A percentile compares a stretch with the other conserved stretches of the same genome.
Evolutionary conservation across 2,797 vertebrate genomes (phyloP).

Genomic region (Salmo trutta): DNA sequence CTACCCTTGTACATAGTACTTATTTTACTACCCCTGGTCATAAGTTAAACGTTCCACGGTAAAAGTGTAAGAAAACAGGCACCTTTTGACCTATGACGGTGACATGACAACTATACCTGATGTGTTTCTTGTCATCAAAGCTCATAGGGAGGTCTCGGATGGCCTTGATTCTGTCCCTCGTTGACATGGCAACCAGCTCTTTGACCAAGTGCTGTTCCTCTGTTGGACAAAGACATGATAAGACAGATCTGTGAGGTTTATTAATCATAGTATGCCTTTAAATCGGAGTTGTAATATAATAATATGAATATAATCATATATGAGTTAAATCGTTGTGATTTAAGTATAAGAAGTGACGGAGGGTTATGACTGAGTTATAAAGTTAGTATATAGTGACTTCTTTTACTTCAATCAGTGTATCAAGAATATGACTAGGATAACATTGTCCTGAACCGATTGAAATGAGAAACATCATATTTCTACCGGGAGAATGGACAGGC

Average conservation of each 20-base stretch:
- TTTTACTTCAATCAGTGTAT: background rate
- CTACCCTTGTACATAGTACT: slow-evolving; percentile 6
- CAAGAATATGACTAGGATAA: background rate
- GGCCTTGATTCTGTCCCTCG: slow-evolving; percentile 75
- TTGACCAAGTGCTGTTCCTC: slow-evolving; percentile 78
- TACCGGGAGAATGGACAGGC: background rate
- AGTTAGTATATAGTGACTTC: background rate
- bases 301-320: too few relatives aligned
- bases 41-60: slow-evolving; percentile 48
- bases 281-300: background rate
- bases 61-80: slow-evolving; percentile 8
- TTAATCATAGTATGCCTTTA: slow-evolving; percentile 14
- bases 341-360: background rate
- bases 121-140: slow-evolving; percentile 83
- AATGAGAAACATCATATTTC: background rate
- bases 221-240: slow-evolving; percentile 41
- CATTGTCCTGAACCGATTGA: background rate
- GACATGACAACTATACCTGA: slow-evolving; percentile 75
- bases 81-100: slow-evolving; percentile 12
- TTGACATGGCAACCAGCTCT: slow-evolving; percentile 78
- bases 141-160: slow-evolving; percentile 82
- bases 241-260: slow-evolving; percentile 13
- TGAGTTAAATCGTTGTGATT: too few relatives aligned
- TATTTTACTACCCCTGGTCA: slow-evolving; percentile 27
- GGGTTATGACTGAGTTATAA: background rate